These are phyloP conservation scores for Malacoctenus gilli DNA, from an alignment of 2,797 vertebrate genomes.

Conservation along the genomic window DNA sequence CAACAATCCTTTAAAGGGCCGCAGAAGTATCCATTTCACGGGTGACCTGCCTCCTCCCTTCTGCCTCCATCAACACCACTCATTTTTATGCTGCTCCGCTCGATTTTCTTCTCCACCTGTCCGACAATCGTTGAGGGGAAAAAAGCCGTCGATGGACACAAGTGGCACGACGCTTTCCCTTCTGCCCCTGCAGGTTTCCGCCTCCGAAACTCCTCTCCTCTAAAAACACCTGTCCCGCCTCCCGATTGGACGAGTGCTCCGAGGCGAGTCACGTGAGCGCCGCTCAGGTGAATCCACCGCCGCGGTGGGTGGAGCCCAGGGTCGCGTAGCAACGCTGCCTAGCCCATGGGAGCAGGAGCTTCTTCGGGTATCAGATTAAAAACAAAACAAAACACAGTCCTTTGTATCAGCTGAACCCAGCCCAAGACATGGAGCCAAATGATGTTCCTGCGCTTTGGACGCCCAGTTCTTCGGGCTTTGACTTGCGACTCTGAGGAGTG, in stretches of 20 bases:
- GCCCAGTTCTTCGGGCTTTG: constrained; percentile 7
- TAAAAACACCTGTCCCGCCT: constrained; percentile 73
- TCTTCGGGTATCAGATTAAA: constrained; percentile 41
- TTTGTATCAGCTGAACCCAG: constrained; percentile 62
- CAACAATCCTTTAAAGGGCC: constrained; percentile 40
- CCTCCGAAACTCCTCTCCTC: constrained; percentile 80
- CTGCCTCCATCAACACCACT: background rate
- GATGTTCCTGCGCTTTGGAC: constrained; percentile 6
- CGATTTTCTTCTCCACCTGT: background rate
- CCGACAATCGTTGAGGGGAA: background rate
- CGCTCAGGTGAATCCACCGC: constrained; percentile 67
- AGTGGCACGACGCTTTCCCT: constrained; percentile 35
- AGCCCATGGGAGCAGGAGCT: constrained; percentile 48
- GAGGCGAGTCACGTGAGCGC: constrained; percentile 60
- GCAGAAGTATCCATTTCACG: constrained; percentile 54
- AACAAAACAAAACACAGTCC: constrained; percentile 20
- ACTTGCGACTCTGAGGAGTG: constrained; percentile 19
- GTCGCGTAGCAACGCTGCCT: constrained; percentile 67
- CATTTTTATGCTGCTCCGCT: no score
- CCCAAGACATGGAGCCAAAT: constrained; percentile 49
- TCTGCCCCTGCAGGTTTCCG: constrained; percentile 73
- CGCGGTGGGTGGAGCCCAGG: constrained; percentile 48
- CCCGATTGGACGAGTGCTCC: constrained; percentile 66
- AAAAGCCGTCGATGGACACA: constrained; percentile 20
- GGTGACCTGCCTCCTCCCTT: constrained; percentile 14